Base-by-base conservation (phyloP, 2,113 vertebrate genomes). In the Hippolais icterina region DNA sequence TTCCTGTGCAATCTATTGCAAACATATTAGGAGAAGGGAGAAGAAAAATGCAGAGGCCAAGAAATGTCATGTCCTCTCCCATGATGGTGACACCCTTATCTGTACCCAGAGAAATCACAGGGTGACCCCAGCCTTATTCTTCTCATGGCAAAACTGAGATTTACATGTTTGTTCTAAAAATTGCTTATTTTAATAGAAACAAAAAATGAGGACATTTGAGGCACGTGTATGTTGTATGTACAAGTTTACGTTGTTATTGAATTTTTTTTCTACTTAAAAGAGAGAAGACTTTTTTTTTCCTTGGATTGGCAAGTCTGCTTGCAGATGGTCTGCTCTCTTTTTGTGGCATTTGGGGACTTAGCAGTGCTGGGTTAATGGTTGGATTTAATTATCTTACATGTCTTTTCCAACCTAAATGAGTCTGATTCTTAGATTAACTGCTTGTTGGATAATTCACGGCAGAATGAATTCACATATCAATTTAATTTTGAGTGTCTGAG, bases 171-270 rank as follows among this genome's bases (percentile, higher is more conserved):
- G 2, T 42, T 74, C 35, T 31, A 28, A 59, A 89, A 54, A 24
- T 2, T 7, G 5, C 17, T 79, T 60, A 2, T 65, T 70, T 69
- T 56, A 28, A 37, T 19, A 37, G 20, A 59, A 89, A 33, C 29
- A 28, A 17, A 63, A 61, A 61, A 49, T 15, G 13, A 83, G 22
- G 46, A 14, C 2, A 0, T 24, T 31, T 50, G 39, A 75, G 46
- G 35, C 4, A 12, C 17, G 15, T 10, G 5, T 31, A 28, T 12
- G 2, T 61, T 31, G 5, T 24, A 20, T 65, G 42, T 75, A 10
- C 19, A 85, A 47, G 5, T 44, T 61, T 29, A 18, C 0, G 0
- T 27, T 57, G 24, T 25, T 57, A 12, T 0, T 59, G 27, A 44
- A 4, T 31, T 49, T 60, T 63, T 39, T 39, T 88, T 28, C 24